Evolutionary conservation across 2,888 invertebrate species (phyloP).

Genomic region (Dryococelus australis): DNA sequence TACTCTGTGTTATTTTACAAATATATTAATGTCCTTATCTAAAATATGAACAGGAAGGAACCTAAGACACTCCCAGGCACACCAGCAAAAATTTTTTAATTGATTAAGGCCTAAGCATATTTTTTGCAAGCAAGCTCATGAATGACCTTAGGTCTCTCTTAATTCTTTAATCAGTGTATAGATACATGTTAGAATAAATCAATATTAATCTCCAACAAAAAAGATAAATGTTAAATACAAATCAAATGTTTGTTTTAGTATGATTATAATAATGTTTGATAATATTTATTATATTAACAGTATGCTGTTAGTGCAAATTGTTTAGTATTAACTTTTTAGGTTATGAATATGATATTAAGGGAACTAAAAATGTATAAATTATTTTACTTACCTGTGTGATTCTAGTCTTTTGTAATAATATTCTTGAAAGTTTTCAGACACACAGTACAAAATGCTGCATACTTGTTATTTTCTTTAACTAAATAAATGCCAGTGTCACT

Average conservation of each 20-base stretch:
- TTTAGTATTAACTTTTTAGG: background rate
- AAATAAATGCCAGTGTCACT: background rate
- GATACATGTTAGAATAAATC: background rate
- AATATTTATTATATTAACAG: background rate
- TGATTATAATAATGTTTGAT: background rate
- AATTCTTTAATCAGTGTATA: background rate
- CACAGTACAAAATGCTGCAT: background rate
- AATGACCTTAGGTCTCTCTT: background rate
- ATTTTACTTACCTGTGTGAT: too few species aligned
- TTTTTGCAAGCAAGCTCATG: background rate
- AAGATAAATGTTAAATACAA: background rate
- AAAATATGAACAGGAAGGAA: background rate
- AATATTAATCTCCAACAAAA: too few species aligned
- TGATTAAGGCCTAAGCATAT: too few species aligned
- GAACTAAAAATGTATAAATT: background rate
- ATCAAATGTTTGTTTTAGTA: background rate
- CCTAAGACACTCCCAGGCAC: too few species aligned
- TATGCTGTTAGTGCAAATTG: too few species aligned
- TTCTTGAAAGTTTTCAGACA: background rate
- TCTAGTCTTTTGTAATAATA: background rate
- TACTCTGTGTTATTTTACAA: too few species aligned
- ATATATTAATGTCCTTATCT: background rate
- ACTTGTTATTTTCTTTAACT: background rate
- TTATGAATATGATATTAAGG: background rate
- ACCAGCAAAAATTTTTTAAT: too few species aligned